Base-by-base conservation (phyloP, 2,113 vertebrate genomes). In the human region DNA sequence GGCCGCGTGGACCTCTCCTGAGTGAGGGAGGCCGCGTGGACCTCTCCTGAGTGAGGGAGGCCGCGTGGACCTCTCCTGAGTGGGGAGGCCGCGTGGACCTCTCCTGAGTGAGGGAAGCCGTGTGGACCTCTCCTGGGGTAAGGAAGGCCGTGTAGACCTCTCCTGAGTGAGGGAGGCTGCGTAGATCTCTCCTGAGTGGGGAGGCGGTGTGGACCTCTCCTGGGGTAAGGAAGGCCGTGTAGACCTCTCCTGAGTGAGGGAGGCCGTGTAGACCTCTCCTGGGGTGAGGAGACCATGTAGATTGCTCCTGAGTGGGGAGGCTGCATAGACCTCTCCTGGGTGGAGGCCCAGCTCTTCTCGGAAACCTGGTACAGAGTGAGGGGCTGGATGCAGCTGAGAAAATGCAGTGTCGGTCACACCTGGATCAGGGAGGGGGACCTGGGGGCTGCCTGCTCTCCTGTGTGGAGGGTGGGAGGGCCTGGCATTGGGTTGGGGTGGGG, bases 271-370 rank as follows among this genome's bases (percentile, higher is more conserved):
- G 89, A 40, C 23, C 43, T 85, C 38, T 50, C 27, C 59, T 48
- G 6, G 10, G 13, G 25, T 17, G 17, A 14, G 61, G 38, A 12
- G 22, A 17, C 35, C 0, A 0, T 2, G 6, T n/a, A 11, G 89
- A 20, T 9, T 32, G 25, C 25, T 59, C 30, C 88, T 43, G 72
- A 3, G 80, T 18, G 6, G 35, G 50, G 32, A 38, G 2, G 35
- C 9, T 0, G 8, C 4, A 10, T 38, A n/a, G 20, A 38, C 12
- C 30, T 48, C 76, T 32, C 45, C 76, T 27, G 2, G 40, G 43
- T 23, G 20, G 83, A 13, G 43, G 20, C 30, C 30, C 45, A n/a
- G 78, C 78, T 55, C 32, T n/a, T 7, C 17, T 38, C 30, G 6
- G 48, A 17, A 7, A 40, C 35, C 59, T 38, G 23, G 14, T 38